Percentiles rank a stretch among this genome's conserved stretches.
phyloP scores from a whole-genome alignment of 1,140 invertebrate genomes.

The Eurosta solidaginis region DNA sequence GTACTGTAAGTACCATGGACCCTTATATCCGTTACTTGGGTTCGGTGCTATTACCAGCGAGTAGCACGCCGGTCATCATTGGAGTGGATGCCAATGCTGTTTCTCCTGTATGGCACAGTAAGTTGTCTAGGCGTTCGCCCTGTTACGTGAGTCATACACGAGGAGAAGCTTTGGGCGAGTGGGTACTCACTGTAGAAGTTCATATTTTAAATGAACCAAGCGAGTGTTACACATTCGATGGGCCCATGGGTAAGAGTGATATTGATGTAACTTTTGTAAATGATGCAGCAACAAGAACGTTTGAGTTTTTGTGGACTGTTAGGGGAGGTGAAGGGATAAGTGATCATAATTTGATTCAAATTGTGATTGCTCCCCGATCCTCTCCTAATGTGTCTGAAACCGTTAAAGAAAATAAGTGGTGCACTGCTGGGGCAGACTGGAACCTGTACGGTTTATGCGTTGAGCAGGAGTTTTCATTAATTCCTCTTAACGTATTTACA shows the following conservation, averaged over 20 bases:
- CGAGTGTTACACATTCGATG: conserved; percentile 31
- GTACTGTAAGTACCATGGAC: conserved; percentile 32
- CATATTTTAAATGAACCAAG: conserved; percentile 29
- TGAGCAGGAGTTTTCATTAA: not conserved
- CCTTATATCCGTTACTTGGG: conserved; percentile 30
- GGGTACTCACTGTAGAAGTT: not conserved
- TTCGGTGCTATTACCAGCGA: conserved; percentile 6
- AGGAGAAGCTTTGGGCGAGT: not conserved
- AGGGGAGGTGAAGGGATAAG: too few relatives aligned
- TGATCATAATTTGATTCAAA: too few relatives aligned
- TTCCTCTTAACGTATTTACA: not conserved
- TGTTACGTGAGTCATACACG: not conserved
- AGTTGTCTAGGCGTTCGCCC: not conserved
- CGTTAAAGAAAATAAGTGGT: not conserved
- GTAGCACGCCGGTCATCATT: conserved; percentile 16
- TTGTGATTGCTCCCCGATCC: too few relatives aligned
- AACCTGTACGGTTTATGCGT: not conserved
- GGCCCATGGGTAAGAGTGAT: not conserved
- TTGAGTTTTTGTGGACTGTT: conserved; percentile 23
- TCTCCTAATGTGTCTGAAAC: too few relatives aligned
- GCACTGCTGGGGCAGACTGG: not conserved
- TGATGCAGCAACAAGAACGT: conserved; percentile 23
- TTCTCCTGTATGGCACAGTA: conserved; percentile 29
- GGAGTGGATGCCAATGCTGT: conserved; percentile 29
- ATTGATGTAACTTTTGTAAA: conserved; percentile 26